Evolutionary conservation across 2,113 vertebrate species (phyloP).

Genomic region (Bombycilla garrulus): DNA sequence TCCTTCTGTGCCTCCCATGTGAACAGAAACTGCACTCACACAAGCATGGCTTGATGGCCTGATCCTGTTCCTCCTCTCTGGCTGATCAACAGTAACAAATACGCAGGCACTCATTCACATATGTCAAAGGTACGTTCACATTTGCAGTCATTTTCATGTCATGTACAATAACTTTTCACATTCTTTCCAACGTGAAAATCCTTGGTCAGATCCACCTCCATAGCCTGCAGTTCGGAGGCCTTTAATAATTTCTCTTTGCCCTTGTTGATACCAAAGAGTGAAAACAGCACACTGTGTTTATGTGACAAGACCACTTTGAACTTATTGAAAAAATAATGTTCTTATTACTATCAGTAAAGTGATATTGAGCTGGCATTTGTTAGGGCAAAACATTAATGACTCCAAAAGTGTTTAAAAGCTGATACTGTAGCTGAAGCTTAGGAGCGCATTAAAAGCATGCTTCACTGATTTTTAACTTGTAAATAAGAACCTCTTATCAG

Average conservation of each 20-base stretch:
- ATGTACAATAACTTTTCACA: background rate
- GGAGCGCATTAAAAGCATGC: background rate
- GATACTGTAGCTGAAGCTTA: background rate
- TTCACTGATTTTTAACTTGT: background rate
- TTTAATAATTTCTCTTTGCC: background rate
- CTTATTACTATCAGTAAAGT: background rate
- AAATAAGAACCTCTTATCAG: background rate
- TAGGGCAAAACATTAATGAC: background rate
- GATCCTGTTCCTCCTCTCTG: background rate
- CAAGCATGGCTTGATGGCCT: background rate
- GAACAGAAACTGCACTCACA: background rate
- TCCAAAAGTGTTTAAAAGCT: background rate
- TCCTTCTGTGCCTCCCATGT: background rate
- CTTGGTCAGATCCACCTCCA: background rate
- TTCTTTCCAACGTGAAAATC: background rate
- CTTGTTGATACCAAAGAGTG: background rate
- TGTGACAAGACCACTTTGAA: background rate
- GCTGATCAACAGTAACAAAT: background rate
- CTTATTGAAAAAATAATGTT: background rate
- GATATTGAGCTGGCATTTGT: background rate
- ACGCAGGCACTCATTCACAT: rapidly evolving
- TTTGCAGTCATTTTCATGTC: background rate
- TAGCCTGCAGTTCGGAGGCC: background rate
- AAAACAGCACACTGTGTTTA: background rate
- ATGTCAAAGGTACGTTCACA: background rate